A percentile compares a stretch with the other conserved stretches of the same genome.
Conservation (phyloP, 2,888 invertebrate genomes). For the Brachylomia viminalis region DNA sequence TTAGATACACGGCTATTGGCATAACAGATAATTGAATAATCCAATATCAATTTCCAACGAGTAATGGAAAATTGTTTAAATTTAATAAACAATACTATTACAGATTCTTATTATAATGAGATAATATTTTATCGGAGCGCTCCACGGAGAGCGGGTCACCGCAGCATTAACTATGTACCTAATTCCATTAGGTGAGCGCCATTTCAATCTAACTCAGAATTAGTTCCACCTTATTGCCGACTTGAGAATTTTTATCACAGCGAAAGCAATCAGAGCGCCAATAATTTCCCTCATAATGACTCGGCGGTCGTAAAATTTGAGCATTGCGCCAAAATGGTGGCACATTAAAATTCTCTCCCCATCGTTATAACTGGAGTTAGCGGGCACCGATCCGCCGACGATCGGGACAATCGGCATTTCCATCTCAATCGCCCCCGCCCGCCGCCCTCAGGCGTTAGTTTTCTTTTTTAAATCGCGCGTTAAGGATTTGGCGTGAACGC, state of each 20-base stretch:
- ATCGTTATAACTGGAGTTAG: slow-evolving; percentile 90
- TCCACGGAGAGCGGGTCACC: slow-evolving; percentile 57
- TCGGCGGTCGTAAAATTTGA: slow-evolving; percentile 90
- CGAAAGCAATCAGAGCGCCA: slow-evolving; percentile 90
- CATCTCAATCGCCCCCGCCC: slow-evolving; percentile 85
- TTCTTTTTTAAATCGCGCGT: slow-evolving; percentile 91
- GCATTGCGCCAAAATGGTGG: slow-evolving; percentile 91
- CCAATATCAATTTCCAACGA: slow-evolving; percentile 71
- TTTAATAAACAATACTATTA: slow-evolving; percentile 73
- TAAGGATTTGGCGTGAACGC: slow-evolving; percentile 89
- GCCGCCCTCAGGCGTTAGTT: slow-evolving; percentile 84
- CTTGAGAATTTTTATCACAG: slow-evolving; percentile 90
- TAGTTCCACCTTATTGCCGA: slow-evolving; percentile 90
- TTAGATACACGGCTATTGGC: slow-evolving; percentile 60
- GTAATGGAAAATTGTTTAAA: slow-evolving; percentile 71
- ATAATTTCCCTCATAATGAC: slow-evolving; percentile 91
- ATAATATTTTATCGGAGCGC: slow-evolving; percentile 65
- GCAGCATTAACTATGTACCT: slow-evolving; percentile 72
- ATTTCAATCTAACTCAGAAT: slow-evolving; percentile 87
- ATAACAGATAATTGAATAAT: slow-evolving; percentile 72
- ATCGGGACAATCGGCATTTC: slow-evolving; percentile 89
- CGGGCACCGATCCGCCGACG: slow-evolving; percentile 82
- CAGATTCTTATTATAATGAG: slow-evolving; percentile 68
- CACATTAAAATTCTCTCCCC: slow-evolving; percentile 90
- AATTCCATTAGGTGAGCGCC: slow-evolving; percentile 78